Conservation (phyloP, 2,113 vertebrate genomes). For the Suricata suricatta region DNA sequence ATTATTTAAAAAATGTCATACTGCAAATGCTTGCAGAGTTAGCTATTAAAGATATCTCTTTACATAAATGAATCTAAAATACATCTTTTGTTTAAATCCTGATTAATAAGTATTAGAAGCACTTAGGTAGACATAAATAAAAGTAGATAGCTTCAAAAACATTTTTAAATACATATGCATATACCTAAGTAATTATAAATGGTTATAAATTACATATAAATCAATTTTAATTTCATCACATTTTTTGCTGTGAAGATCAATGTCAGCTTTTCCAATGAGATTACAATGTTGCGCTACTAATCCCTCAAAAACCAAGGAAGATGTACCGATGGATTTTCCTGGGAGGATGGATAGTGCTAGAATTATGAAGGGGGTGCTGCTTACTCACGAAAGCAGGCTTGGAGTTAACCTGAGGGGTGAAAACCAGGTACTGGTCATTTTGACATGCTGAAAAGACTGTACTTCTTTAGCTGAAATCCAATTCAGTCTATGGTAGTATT, state of each 20-base stretch:
- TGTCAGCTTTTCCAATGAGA: background rate
- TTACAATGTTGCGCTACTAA: background rate
- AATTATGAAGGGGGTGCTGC: background rate
- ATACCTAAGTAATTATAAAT: background rate
- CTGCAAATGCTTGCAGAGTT: background rate
- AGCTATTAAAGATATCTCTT: background rate
- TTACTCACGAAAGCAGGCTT: background rate
- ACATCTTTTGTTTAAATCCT: background rate
- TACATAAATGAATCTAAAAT: background rate
- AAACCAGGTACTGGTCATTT: background rate
- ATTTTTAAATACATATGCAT: background rate
- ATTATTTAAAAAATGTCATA: background rate
- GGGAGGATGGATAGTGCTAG: background rate
- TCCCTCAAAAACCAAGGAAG: background rate
- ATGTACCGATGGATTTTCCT: background rate
- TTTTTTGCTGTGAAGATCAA: background rate
- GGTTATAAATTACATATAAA: slow-evolving; percentile 2
- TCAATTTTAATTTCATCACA: background rate
- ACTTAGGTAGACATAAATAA: background rate
- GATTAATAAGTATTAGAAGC: background rate
- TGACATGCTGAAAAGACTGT: background rate
- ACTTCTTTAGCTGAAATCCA: background rate
- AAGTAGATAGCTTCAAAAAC: background rate
- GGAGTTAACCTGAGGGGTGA: background rate
- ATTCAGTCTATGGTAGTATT: background rate